Percentiles rank a stretch among this genome's conserved stretches.
Conservation (phyloP, 2,888 invertebrate species). For the Diloba caeruleocephala region DNA sequence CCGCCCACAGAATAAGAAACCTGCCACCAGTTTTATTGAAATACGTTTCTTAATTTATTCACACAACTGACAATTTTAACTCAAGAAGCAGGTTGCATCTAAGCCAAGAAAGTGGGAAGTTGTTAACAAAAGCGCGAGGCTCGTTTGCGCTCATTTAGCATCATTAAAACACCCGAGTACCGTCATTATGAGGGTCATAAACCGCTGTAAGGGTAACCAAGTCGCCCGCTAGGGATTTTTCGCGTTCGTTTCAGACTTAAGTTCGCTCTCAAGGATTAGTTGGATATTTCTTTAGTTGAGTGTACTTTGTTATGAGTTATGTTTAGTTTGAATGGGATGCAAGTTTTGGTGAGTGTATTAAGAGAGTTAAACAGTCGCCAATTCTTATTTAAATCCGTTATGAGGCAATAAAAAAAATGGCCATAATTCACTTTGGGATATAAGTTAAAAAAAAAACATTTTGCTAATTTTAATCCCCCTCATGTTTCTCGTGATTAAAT, state of each 20-base stretch:
- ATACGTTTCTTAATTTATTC: conserved; percentile 5
- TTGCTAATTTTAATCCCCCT: no score
- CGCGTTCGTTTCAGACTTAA: conserved; percentile 32
- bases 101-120: conserved; percentile 63
- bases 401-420: background rate
- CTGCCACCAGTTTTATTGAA: no score
- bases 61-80: conserved; percentile 29
- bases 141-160: conserved; percentile 75
- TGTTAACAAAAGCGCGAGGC: conserved; percentile 63
- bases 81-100: conserved; percentile 22
- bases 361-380: background rate
- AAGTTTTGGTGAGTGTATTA: conserved; percentile 7
- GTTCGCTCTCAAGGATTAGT: conserved; percentile 37
- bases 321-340: conserved; percentile 16
- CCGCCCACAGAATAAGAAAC: no score
- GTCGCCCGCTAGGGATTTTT: conserved; percentile 65
- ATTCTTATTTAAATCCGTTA: background rate
- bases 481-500: no score
- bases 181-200: conserved; percentile 68
- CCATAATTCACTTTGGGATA: background rate
- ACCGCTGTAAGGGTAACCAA: conserved; percentile 57
- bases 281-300: conserved; percentile 36
- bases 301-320: conserved; percentile 47
- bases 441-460: no score
- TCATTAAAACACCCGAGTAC: conserved; percentile 72